Conservation (phyloP, 1,140 invertebrate species). For the Eueides isabella region DNA sequence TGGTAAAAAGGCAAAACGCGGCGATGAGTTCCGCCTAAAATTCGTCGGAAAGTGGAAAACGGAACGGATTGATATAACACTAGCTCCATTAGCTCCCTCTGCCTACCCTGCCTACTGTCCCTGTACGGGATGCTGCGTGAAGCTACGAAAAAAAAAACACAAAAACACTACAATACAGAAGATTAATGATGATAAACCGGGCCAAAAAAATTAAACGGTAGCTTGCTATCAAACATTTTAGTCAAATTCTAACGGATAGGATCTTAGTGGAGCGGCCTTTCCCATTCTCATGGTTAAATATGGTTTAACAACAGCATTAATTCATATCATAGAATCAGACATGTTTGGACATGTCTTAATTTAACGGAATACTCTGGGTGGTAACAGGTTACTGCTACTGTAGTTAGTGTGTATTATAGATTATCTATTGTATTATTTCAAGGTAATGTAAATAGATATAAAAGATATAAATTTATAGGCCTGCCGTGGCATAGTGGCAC, state of each 20-base stretch:
- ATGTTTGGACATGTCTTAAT: conserved; percentile 17
- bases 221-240: not conserved
- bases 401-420: not conserved
- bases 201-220: not conserved
- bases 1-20: too few species aligned
- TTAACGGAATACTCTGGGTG: not conserved
- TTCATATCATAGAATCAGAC: conserved; percentile 19
- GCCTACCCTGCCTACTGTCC: too few species aligned
- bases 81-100: too few species aligned
- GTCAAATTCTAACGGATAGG: not conserved
- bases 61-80: too few species aligned
- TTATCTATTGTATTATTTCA: not conserved
- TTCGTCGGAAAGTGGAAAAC: too few species aligned
- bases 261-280: not conserved
- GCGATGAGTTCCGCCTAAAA: too few species aligned
- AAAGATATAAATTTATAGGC: too few species aligned
- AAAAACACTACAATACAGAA: not conserved
- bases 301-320: conserved; percentile 1
- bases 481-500: too few species aligned
- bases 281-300: conserved; percentile 1
- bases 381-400: not conserved
- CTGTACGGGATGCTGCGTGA: too few species aligned
- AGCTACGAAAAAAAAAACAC: too few species aligned
- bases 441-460: not conserved
- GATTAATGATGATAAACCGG: not conserved